Evolutionary conservation across 2,113 vertebrate genomes (phyloP).

Genomic region (Indri indri): DNA sequence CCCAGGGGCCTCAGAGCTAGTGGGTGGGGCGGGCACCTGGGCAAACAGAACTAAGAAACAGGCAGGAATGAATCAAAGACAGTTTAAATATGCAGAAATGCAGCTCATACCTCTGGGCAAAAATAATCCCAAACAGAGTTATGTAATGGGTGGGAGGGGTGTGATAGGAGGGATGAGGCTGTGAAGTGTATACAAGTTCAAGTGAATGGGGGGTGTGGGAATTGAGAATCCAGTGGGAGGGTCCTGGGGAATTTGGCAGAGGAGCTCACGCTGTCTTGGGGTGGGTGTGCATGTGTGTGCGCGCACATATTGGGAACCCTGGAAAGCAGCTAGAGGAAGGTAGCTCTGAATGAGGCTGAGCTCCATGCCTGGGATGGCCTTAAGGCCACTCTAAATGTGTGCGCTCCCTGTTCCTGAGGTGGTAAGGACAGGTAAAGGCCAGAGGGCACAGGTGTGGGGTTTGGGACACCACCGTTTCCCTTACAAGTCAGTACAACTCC

Average conservation of each 20-base stretch:
- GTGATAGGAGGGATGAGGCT: background rate
- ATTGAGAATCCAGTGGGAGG: background rate
- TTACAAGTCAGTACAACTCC: background rate
- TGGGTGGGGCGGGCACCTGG: constrained; percentile 65
- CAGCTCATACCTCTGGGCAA: constrained; percentile 82
- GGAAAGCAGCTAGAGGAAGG: background rate
- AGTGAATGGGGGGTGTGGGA: background rate
- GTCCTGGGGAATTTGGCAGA: background rate
- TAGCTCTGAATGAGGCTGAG: background rate
- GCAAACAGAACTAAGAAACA: constrained; percentile 68
- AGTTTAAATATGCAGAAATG: constrained; percentile 79
- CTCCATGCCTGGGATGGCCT: background rate
- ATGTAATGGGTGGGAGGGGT: constrained; percentile 77
- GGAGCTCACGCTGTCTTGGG: background rate
- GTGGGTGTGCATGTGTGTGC: background rate
- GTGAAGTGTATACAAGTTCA: background rate
- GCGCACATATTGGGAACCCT: background rate
- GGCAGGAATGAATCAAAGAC: constrained; percentile 78
- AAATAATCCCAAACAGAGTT: constrained; percentile 80
- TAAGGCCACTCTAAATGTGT: background rate
- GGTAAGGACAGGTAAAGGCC: background rate
- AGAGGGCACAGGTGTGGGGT: background rate
- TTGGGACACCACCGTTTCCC: background rate
- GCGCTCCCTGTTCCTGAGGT: background rate
- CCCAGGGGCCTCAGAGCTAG: constrained; percentile 65